These are phyloP conservation scores for Syrista parreyssii DNA, from an alignment of 2,888 invertebrate species.

Conservation along the genomic window DNA sequence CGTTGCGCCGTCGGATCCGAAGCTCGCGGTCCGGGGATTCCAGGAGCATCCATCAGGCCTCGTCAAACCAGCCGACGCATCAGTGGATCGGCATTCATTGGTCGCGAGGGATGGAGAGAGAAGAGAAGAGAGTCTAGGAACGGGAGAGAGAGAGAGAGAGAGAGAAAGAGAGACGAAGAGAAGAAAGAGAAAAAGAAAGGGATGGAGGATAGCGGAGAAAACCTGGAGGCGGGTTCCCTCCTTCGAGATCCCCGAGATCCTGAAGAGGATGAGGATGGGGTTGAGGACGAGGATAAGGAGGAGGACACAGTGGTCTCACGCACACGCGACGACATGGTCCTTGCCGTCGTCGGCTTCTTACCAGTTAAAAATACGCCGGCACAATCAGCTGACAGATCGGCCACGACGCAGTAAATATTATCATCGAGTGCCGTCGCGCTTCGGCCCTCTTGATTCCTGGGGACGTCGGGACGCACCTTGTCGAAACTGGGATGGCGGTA, in stretches of 20 bases:
- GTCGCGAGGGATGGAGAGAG: conserved; percentile 31
- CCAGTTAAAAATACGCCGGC: conserved; percentile 46
- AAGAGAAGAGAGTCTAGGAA: conserved; percentile 10
- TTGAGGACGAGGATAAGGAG: background rate
- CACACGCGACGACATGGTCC: conserved; percentile 30
- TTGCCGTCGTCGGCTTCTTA: conserved; percentile 38
- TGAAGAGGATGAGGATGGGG: background rate
- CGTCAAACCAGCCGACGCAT: conserved; percentile 65
- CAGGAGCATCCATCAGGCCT: conserved; percentile 65
- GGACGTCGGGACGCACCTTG: conserved; percentile 29
- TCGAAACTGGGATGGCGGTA: conserved; percentile 41
- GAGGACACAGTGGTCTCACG: conserved; percentile 11
- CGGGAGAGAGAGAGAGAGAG: conserved; percentile 2
- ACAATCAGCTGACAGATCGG: conserved; percentile 57
- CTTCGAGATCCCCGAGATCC: conserved; percentile 11
- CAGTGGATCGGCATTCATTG: conserved; percentile 63
- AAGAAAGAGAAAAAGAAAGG: background rate
- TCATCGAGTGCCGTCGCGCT: conserved; percentile 33
- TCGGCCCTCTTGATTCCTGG: background rate
- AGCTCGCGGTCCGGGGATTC: conserved; percentile 50
- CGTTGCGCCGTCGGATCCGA: conserved; percentile 46
- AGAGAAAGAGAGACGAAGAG: no score
- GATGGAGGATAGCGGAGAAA: conserved; percentile 1
- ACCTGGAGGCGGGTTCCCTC: conserved; percentile 17
- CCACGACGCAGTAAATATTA: conserved; percentile 52